phyloP scores from a whole-genome alignment of 2,797 vertebrate genomes.

The Takifugu ocellatus region DNA sequence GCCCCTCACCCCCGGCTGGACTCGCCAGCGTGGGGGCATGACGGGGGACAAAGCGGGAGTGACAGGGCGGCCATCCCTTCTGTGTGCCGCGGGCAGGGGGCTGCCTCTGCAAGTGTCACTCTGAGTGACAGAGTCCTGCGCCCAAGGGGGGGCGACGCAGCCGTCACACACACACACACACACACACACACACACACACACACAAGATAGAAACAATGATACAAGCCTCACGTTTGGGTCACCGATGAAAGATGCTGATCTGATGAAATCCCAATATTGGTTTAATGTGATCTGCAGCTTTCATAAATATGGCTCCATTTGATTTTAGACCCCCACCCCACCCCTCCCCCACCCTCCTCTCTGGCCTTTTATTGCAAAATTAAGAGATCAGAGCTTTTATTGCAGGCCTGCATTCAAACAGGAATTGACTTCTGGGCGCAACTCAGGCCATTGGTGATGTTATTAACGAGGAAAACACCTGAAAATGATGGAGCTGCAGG shows the following conservation, averaged over 20 bases:
- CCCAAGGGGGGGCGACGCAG: constrained; percentile 47
- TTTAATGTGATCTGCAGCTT: constrained; percentile 19
- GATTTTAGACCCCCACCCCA: constrained; percentile 32
- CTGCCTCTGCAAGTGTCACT: constrained; percentile 56
- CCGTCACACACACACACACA: constrained; percentile 16
- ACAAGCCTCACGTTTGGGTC: too few species aligned
- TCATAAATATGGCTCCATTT: constrained; percentile 28
- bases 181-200: neutral
- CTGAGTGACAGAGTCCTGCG: constrained; percentile 61
- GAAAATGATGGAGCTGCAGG: neutral
- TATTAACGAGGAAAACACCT: too few species aligned
- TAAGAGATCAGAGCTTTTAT: constrained; percentile 1
- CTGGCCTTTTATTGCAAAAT: constrained; percentile 51
- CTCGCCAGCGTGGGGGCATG: constrained; percentile 51
- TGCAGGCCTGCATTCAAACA: constrained; percentile 6
- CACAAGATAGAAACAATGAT: neutral
- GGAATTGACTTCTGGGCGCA: constrained; percentile 5
- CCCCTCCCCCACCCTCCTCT: constrained; percentile 15
- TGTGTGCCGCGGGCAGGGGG: constrained; percentile 39
- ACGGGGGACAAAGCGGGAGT: constrained; percentile 57
- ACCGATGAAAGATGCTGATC: neutral
- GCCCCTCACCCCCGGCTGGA: constrained; percentile 1
- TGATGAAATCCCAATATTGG: constrained; percentile 27
- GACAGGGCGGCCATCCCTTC: constrained; percentile 57
- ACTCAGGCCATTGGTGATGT: neutral